These are phyloP conservation scores for Cyclina sinensis DNA, from an alignment of 1,140 invertebrate species.

Conservation along the genomic window DNA sequence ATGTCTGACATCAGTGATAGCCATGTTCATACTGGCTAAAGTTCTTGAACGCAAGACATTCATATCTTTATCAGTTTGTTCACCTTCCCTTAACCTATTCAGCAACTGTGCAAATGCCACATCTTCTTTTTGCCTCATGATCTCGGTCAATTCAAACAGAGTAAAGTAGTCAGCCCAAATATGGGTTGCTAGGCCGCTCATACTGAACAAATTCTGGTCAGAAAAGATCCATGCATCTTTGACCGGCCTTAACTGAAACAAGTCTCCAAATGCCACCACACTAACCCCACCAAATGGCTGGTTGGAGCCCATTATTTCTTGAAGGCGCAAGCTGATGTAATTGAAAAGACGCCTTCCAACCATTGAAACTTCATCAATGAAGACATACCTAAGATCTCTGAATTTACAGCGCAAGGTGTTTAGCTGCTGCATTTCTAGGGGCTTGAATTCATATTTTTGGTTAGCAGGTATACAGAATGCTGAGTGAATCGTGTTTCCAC, in stretches of 20 bases:
- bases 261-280: conserved; percentile 48
- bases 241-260: conserved; percentile 45
- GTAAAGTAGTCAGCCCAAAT: conserved; percentile 28
- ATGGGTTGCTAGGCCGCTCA: not conserved
- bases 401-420: conserved; percentile 57
- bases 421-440: conserved; percentile 54
- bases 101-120: conserved; percentile 69
- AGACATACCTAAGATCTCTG: conserved; percentile 56
- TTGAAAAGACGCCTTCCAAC: conserved; percentile 71
- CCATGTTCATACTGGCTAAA: no score
- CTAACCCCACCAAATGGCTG: conserved; percentile 68
- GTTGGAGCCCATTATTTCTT: conserved; percentile 67
- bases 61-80: conserved; percentile 69
- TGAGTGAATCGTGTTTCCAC: conserved; percentile 60
- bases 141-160: conserved; percentile 67
- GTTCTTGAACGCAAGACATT: conserved; percentile 21
- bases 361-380: conserved; percentile 77
- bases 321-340: conserved; percentile 69
- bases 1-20: not conserved
- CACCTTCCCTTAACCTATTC: conserved; percentile 71
- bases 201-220: not conserved
- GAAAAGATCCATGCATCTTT: conserved; percentile 56
- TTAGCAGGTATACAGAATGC: conserved; percentile 66
- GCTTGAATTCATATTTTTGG: conserved; percentile 67
- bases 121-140: conserved; percentile 73